A percentile compares a stretch with the other conserved stretches of the same genome.
phyloP scores from a whole-genome alignment of 2,113 vertebrate species.

The Ondatra zibethicus region DNA sequence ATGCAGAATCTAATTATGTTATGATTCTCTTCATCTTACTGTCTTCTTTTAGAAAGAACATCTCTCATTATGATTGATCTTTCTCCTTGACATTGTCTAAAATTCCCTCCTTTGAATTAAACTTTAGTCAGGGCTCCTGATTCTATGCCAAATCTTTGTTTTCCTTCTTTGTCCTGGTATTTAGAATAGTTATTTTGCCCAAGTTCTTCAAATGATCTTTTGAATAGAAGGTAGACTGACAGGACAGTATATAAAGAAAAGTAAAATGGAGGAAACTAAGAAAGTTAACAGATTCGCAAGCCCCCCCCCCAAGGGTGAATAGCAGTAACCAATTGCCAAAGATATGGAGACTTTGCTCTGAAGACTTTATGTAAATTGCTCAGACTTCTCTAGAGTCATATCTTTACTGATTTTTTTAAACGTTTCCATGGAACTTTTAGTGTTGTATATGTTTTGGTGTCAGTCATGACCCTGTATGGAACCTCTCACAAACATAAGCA shows the following conservation, averaged over 20 bases:
- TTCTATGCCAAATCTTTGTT: not conserved
- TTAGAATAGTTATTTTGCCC: not conserved
- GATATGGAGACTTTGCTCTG: fast-evolving
- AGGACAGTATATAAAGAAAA: not conserved
- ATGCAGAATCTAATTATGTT: not conserved
- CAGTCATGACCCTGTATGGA: too few species aligned
- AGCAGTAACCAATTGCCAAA: not conserved
- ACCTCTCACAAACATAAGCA: not conserved
- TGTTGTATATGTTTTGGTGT: not conserved
- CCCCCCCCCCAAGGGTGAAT: fast-evolving
- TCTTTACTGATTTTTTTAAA: not conserved
- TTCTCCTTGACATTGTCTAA: not conserved
- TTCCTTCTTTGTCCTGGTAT: not conserved
- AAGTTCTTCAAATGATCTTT: not conserved
- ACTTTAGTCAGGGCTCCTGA: not conserved
- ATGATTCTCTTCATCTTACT: not conserved
- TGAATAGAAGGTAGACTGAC: not conserved
- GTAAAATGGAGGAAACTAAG: not conserved
- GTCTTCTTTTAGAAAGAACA: not conserved
- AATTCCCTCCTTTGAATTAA: not conserved
- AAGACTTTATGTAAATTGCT: not conserved
- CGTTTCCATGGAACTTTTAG: not conserved
- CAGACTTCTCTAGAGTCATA: not conserved
- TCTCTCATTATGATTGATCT: not conserved
- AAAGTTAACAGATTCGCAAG: too few species aligned